Conservation (phyloP, 2,113 vertebrate species). For the Sula dactylatra region DNA sequence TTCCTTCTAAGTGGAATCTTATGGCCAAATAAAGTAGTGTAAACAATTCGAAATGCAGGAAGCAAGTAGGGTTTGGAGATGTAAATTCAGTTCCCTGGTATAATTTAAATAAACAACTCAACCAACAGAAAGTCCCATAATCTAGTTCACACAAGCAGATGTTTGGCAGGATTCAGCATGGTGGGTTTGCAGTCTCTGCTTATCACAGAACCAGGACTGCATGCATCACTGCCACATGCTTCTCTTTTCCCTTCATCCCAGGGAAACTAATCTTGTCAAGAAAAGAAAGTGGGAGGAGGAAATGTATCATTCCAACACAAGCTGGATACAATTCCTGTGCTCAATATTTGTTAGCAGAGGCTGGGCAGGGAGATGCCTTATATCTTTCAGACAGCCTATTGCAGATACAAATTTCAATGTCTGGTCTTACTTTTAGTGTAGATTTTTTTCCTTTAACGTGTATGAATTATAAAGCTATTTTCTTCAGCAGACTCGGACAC, state of each 20-base stretch:
- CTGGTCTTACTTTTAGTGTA: background rate
- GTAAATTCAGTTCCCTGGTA: background rate
- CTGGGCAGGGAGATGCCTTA: background rate
- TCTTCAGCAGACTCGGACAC: background rate
- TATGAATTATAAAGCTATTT: background rate
- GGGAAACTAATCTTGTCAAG: background rate
- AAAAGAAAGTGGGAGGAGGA: background rate
- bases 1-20: background rate
- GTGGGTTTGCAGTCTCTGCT: background rate
- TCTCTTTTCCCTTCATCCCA: background rate
- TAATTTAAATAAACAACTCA: background rate
- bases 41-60: background rate
- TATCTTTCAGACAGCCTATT: background rate
- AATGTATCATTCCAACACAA: background rate
- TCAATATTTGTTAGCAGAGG: background rate
- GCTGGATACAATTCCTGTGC: background rate
- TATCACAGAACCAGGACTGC: constrained; percentile 3
- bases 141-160: background rate
- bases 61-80: background rate
- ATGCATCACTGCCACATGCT: background rate
- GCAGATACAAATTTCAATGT: background rate
- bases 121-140: background rate
- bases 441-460: background rate
- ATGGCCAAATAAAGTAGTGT: background rate
- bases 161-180: background rate